phyloP scores from a whole-genome alignment of 2,888 invertebrate species.

The Scotopteryx bipunctaria region DNA sequence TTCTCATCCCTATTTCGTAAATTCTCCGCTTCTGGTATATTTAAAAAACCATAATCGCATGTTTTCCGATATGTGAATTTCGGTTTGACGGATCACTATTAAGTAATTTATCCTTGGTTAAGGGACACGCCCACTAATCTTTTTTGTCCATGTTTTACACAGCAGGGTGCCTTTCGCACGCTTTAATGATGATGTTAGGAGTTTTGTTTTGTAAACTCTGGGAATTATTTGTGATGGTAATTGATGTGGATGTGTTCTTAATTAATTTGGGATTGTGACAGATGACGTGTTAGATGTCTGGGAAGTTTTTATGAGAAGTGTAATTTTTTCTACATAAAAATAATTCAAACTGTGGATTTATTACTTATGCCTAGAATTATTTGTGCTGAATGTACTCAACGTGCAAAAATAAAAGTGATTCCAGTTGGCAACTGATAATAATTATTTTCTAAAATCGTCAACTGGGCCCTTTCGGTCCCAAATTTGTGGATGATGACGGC shows the following conservation, averaged over 20 bases:
- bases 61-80: slow-evolving; percentile 73
- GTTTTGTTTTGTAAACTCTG: slow-evolving; percentile 39
- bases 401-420: too few relatives aligned
- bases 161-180: slow-evolving; percentile 55
- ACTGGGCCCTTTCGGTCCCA: too few relatives aligned
- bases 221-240: slow-evolving; percentile 26
- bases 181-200: slow-evolving; percentile 60
- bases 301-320: not conserved
- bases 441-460: too few relatives aligned
- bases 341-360: too few relatives aligned
- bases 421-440: too few relatives aligned
- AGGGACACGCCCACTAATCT: slow-evolving; percentile 65
- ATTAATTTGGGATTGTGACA: slow-evolving; percentile 29
- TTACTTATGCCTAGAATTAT: too few relatives aligned
- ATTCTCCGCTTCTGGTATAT: slow-evolving; percentile 48
- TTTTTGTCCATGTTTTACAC: slow-evolving; percentile 38
- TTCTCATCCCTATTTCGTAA: slow-evolving; percentile 40
- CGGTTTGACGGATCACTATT: slow-evolving; percentile 68
- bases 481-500: too few relatives aligned
- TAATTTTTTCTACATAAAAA: not conserved
- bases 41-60: slow-evolving; percentile 68
- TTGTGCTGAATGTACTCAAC: too few relatives aligned
- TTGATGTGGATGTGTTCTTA: slow-evolving; percentile 30
- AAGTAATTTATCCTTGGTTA: slow-evolving; percentile 70
- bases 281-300: slow-evolving; percentile 11